Base-by-base conservation (phyloP, 2,888 invertebrate genomes). In the Megalurothrips usitatus region DNA sequence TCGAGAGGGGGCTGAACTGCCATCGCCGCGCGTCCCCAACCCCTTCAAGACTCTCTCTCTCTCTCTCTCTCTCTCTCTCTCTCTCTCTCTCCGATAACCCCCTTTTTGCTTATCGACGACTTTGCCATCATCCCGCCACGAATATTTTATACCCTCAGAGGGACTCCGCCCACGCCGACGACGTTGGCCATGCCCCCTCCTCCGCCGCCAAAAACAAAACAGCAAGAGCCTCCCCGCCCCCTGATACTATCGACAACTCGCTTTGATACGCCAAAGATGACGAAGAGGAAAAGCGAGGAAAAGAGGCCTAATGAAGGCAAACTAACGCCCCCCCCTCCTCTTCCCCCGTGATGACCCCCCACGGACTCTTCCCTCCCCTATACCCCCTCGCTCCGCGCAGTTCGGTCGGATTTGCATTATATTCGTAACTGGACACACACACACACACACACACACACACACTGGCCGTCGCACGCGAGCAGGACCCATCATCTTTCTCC, bases 361-460 rank as follows among this genome's bases (percentile, higher is more conserved):
- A 43, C 34, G 6, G 34, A 43, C 34, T 6, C 34, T 6, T 6
- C 34, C 34, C 34, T 6, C 34, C 34, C 34, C 34, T n/a, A n/a
- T n/a, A n/a, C n/a, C 34, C 34, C 34, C 34, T 6, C 34, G 34
- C 34, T 4, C 34, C 34, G 34, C 34, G 34, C n/a, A n/a, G n/a
- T 26, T 75, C 26, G 23, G 68, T 75, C 26, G n/a, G 68, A 75
- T 75, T 75, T 26, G 68, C 68, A 75, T 75, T 75, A 75, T 75
- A 43, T 43, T 43, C 34, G 34, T 43, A 43, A n/a, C 34, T 43
- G 34, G 34, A 43, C 34, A 43, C n/a, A n/a, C n/a, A n/a, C n/a
- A n/a, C n/a, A n/a, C n/a, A n/a, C n/a, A n/a, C n/a, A n/a, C n/a
- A n/a, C n/a, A n/a, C n/a, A n/a, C n/a, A n/a, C n/a, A n/a, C 34